Evolutionary conservation across 1,140 invertebrate genomes (phyloP).

Genomic region (Drosophila asahinai): DNA sequence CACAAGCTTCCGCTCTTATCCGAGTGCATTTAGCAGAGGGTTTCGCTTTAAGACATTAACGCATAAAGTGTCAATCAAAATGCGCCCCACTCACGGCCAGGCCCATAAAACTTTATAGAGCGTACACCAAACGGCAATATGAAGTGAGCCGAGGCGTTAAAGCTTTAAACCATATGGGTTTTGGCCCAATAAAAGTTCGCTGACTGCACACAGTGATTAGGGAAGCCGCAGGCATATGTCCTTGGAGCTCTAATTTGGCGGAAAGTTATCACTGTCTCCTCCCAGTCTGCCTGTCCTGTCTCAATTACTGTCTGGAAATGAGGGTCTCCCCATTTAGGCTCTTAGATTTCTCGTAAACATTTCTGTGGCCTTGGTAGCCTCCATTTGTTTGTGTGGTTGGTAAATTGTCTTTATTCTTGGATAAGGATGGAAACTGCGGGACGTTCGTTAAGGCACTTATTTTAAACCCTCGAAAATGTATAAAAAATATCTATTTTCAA

Average conservation of each 20-base stretch:
- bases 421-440: too few relatives aligned
- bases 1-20: not conserved
- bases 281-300: conserved; percentile 9
- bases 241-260: conserved; percentile 15
- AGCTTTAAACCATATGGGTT: conserved; percentile 15
- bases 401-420: not conserved
- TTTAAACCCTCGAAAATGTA: too few relatives aligned
- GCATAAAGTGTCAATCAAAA: conserved; percentile 13
- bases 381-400: not conserved
- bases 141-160: conserved; percentile 14
- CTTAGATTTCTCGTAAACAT: not conserved
- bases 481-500: too few relatives aligned
- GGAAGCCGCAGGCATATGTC: conserved; percentile 8
- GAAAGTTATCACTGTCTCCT: conserved; percentile 18
- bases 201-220: conserved; percentile 14
- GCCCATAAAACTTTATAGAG: conserved; percentile 12
- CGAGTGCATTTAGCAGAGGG: not conserved
- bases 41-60: conserved; percentile 7
- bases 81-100: not conserved
- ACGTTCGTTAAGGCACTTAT: too few relatives aligned
- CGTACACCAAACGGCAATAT: conserved; percentile 7
- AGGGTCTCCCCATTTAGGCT: conserved; percentile 1
- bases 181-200: conserved; percentile 12
- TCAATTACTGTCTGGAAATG: conserved; percentile 13
- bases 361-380: not conserved